Evolutionary conservation across 1,140 invertebrate genomes (phyloP), one percentile per base, ranked within the genome.

Genomic region (Polypedilum pembai): DNA sequence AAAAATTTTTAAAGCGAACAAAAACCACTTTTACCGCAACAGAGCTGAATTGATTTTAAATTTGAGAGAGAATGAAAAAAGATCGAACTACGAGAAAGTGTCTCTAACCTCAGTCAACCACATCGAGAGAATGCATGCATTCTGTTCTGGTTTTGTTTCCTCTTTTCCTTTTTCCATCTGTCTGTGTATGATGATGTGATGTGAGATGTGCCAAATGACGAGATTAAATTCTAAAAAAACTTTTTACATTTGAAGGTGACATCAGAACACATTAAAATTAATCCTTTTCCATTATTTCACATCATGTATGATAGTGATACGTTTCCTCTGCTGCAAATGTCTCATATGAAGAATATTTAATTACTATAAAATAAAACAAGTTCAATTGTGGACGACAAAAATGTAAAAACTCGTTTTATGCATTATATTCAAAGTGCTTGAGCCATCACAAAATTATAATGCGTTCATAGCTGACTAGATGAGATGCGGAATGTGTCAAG

Each of bases 221-320:
- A 56, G 45, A 56, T 56, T 56, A 56, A 56, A 56, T n/a, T n/a
- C 17, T 18, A 18, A 69, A 69, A 69, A 69, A 69, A 69, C 20
- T 17, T 69, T 69, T 18, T 69, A 5, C 65, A 69, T 69, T 21
- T 69, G 65, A 69, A 69, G 65, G 65, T 69, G 65, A 69, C 65
- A 69, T 69, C 17, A 18, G 65, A 69, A 69, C 65, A 69, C 65
- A 69, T 69, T 69, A 69, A 69, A 69, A 69, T 69, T 69, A 69
- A 69, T 69, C 65, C 65, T 69, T 69, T 21, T 69, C 20, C 65
- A 69, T 69, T 69, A 69, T 69, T 69, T 21, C 20, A 69, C 8
- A 69, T 69, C 65, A 69, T 18, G 18, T 18, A 8, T 17, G 10
- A 18, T 18, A 21, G 17, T 20, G 17, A n/a, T 69, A 56, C 45